Evolutionary conservation across 2,113 vertebrate species (phyloP).

Genomic region (Tragelaphus buxtoni): DNA sequence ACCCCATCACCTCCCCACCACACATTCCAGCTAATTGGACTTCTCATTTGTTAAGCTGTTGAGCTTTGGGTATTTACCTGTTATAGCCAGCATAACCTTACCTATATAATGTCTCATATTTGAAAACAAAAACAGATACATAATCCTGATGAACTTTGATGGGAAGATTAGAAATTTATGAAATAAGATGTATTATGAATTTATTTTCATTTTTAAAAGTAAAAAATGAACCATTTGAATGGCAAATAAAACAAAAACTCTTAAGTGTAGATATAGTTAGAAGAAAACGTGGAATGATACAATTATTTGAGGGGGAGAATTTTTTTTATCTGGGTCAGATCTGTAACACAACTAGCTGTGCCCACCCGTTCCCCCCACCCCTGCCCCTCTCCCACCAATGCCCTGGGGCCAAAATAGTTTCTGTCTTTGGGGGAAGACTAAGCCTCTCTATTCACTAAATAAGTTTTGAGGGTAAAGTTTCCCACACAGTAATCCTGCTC

Average conservation of each 20-base stretch:
- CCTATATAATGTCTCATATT: neutral
- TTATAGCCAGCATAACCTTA: neutral
- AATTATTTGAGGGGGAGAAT: neutral
- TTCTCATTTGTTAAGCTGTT: neutral
- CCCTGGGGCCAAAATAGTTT: neutral
- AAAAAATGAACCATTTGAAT: neutral
- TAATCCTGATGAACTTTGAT: neutral
- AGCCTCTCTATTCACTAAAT: neutral
- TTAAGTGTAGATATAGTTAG: neutral
- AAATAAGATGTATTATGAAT: neutral
- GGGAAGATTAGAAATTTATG: neutral
- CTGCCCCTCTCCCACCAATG: no score
- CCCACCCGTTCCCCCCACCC: accelerated
- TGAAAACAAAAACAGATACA: neutral
- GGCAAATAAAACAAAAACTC: neutral
- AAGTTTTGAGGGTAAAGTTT: neutral
- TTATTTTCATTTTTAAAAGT: neutral
- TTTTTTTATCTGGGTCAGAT: neutral
- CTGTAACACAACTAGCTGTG: neutral
- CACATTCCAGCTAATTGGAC: accelerated
- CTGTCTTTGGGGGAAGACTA: neutral
- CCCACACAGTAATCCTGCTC: neutral
- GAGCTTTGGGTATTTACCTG: neutral
- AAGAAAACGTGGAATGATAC: neutral
- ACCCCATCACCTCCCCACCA: neutral